Conservation (phyloP, 1,140 invertebrate species). For the Drosophila parabipectinata region DNA sequence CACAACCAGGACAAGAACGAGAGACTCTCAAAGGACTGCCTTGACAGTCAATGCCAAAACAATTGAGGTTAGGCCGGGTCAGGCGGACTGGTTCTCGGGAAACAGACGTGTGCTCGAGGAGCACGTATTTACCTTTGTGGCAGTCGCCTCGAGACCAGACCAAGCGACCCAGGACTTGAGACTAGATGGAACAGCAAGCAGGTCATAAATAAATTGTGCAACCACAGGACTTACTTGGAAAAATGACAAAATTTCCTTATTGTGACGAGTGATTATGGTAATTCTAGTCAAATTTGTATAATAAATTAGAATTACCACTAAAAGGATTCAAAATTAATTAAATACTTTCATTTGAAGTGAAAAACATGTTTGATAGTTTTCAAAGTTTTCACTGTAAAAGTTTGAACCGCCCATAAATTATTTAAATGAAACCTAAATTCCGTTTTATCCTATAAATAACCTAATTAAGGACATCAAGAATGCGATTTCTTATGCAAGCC, state of each 20-base stretch:
- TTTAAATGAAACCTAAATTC: neutral
- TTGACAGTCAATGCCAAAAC: conserved; percentile 76
- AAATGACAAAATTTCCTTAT: conserved; percentile 22
- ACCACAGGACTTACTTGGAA: conserved; percentile 12
- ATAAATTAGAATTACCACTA: too few relatives aligned
- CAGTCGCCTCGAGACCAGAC: conserved; percentile 27
- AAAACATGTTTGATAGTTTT: too few relatives aligned
- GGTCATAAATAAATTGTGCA: conserved; percentile 5
- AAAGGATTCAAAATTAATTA: too few relatives aligned
- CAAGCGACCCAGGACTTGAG: conserved; percentile 1
- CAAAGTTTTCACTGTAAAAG: too few relatives aligned
- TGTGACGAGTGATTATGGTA: neutral
- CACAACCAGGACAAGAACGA: conserved; percentile 46
- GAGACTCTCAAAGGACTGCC: conserved; percentile 49
- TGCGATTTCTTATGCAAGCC: neutral
- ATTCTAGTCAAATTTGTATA: neutral
- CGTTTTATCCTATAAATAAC: neutral
- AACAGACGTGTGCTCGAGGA: conserved; percentile 25
- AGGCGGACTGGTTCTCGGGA: neutral
- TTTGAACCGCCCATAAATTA: neutral
- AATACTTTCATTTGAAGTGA: too few relatives aligned
- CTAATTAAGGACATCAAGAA: neutral
- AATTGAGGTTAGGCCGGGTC: conserved; percentile 63
- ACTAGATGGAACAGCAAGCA: neutral
- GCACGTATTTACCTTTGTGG: conserved; percentile 53